Evolutionary conservation across 2,113 vertebrate species (phyloP).

Genomic region (Ammodytes dubius): DNA sequence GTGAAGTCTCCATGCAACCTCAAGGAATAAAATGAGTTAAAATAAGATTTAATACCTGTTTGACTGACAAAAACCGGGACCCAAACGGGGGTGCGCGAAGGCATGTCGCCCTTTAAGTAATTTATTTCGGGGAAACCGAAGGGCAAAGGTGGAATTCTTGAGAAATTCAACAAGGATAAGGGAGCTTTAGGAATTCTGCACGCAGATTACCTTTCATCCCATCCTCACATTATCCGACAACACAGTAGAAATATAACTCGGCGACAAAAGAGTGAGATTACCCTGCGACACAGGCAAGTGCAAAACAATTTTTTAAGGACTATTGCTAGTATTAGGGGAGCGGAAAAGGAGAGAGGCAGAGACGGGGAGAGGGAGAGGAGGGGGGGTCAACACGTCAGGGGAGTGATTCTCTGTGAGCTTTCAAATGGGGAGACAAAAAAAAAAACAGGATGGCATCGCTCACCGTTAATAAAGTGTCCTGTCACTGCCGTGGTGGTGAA

Average conservation of each 20-base stretch:
- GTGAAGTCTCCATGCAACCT: slow-evolving; percentile 36
- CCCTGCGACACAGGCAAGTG: slow-evolving; percentile 62
- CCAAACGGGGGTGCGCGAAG: slow-evolving; percentile 47
- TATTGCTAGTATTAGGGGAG: slow-evolving; percentile 54
- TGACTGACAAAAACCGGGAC: slow-evolving; percentile 38
- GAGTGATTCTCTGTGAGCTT: slow-evolving; percentile 43
- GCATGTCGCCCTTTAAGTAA: slow-evolving; percentile 75
- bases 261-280: slow-evolving; percentile 77
- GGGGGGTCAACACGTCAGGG: slow-evolving; percentile 32
- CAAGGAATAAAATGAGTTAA: slow-evolving; percentile 45
- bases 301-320: slow-evolving; percentile 69
- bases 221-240: slow-evolving; percentile 81
- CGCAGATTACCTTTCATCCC: slow-evolving; percentile 83
- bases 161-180: slow-evolving; percentile 82
- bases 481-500: slow-evolving; percentile 6
- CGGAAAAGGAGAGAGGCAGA: background rate
- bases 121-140: slow-evolving; percentile 82
- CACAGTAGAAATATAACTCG: slow-evolving; percentile 76
- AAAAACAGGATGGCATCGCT: background rate
- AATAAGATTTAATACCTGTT: slow-evolving; percentile 53
- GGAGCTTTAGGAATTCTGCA: slow-evolving; percentile 82
- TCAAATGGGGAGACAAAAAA: slow-evolving; percentile 6
- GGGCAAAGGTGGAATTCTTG: slow-evolving; percentile 82
- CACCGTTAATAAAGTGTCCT: slow-evolving; percentile 36
- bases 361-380: background rate